Percentiles rank a stretch among this genome's conserved stretches.
Evolutionary conservation across 2,113 vertebrate genomes (phyloP).

Genomic region (Calyptommatus sinebrachiatus): DNA sequence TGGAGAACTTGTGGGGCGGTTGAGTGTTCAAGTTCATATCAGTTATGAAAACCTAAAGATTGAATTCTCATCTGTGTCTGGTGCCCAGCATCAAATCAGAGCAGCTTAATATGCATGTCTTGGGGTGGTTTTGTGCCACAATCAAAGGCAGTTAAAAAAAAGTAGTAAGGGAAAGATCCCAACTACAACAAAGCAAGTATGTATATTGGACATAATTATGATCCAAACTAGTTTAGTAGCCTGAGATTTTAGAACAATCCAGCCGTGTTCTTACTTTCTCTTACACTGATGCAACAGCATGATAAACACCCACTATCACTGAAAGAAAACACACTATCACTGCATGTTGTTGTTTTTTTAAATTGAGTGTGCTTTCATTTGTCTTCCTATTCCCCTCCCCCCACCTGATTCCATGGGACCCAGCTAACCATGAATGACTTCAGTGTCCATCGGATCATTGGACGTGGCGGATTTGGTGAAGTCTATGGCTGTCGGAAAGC

Average conservation of each 20-base stretch:
- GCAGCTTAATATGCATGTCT: too few species aligned
- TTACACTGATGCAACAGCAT: not conserved
- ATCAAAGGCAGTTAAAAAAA: too few species aligned
- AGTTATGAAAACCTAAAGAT: not conserved
- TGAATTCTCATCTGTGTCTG: not conserved
- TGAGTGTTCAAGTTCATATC: too few species aligned
- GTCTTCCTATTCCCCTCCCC: too few species aligned
- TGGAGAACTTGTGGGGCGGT: too few species aligned
- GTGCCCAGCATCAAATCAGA: not conserved
- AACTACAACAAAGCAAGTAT: not conserved
- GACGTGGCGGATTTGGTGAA: constrained; percentile 74
- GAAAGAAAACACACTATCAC: too few species aligned
- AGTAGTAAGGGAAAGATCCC: not conserved
- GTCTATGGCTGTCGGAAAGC: constrained; percentile 79
- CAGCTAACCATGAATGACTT: constrained; percentile 80
- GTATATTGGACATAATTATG: not conserved
- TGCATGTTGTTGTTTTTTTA: not conserved
- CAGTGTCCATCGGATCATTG: constrained; percentile 79
- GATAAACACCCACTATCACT: too few species aligned
- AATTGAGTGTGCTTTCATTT: not conserved
- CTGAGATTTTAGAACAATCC: not conserved
- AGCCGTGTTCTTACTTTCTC: not conserved
- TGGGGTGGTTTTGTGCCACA: not conserved
- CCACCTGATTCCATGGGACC: not conserved
- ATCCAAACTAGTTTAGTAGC: not conserved